A percentile compares a stretch with the other conserved stretches of the same genome.
phyloP scores from a whole-genome alignment of 2,797 vertebrate genomes.

The Acanthopagrus latus region DNA sequence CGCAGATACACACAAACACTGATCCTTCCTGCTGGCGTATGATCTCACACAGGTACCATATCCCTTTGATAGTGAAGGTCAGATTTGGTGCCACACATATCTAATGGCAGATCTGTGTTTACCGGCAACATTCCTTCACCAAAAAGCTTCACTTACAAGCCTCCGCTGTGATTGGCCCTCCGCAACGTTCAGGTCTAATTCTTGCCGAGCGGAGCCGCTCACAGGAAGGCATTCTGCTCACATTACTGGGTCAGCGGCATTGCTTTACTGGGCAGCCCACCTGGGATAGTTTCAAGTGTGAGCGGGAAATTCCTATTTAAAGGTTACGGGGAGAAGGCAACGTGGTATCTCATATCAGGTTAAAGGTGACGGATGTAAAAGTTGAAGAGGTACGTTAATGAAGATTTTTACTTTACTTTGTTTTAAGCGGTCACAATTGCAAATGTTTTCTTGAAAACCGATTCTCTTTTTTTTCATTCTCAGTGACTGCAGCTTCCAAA shows the following conservation, averaged over 20 bases:
- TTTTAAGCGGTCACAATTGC: not conserved
- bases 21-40: conserved; percentile 12
- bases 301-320: conserved; percentile 69
- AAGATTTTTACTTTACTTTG: not conserved
- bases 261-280: conserved; percentile 71
- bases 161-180: conserved; percentile 32
- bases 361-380: conserved; percentile 1
- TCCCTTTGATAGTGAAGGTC: conserved; percentile 62
- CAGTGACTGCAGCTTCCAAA: conserved; percentile 57
- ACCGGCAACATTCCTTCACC: conserved; percentile 71
- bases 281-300: conserved; percentile 70
- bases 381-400: not conserved
- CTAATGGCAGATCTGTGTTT: conserved; percentile 70
- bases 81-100: conserved; percentile 61
- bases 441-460: conserved; percentile 8
- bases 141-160: conserved; percentile 61
- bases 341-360: conserved; percentile 24
- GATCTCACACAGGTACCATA: conserved; percentile 17
- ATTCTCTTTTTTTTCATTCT: conserved; percentile 35
- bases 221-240: conserved; percentile 65
- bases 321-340: conserved; percentile 52
- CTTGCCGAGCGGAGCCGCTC: conserved; percentile 51
- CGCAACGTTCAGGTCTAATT: conserved; percentile 48
- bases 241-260: conserved; percentile 77
- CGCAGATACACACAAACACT: not conserved